Evolutionary conservation across 2,888 invertebrate genomes (phyloP).

Genomic region (Glaucopsyche alexis): DNA sequence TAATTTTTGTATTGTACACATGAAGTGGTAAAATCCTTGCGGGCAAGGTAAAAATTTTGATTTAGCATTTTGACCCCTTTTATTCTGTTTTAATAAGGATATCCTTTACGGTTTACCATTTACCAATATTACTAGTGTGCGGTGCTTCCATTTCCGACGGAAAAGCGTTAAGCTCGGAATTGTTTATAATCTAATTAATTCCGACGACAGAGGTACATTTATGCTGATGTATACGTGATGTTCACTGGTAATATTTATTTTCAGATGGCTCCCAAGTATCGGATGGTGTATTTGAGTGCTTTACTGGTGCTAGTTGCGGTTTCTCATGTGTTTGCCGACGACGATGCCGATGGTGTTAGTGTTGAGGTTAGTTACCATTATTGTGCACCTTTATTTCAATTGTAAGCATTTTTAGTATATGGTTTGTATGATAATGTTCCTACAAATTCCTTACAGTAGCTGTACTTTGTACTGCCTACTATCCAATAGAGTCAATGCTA

Average conservation of each 20-base stretch:
- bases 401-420: no score
- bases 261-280: conserved; percentile 67
- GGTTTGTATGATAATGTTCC: no score
- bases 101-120: not conserved
- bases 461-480: no score
- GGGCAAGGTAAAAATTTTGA: conserved; percentile 34
- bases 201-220: conserved; percentile 33
- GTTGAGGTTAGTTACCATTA: conserved; percentile 62
- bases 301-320: conserved; percentile 54
- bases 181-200: conserved; percentile 46
- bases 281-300: conserved; percentile 53
- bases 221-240: not conserved
- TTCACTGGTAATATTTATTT: conserved; percentile 46
- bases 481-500: no score
- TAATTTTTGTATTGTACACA: not conserved
- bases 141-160: not conserved
- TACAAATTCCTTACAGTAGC: no score
- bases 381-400: not conserved
- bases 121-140: no score
- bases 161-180: not conserved
- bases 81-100: conserved; percentile 24
- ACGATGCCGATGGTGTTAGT: conserved; percentile 57
- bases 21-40: conserved; percentile 22
- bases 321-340: conserved; percentile 48
- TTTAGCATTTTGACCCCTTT: conserved; percentile 32